Evolutionary conservation across 2,888 invertebrate genomes (phyloP).

Genomic region (Panzeria rudis): DNA sequence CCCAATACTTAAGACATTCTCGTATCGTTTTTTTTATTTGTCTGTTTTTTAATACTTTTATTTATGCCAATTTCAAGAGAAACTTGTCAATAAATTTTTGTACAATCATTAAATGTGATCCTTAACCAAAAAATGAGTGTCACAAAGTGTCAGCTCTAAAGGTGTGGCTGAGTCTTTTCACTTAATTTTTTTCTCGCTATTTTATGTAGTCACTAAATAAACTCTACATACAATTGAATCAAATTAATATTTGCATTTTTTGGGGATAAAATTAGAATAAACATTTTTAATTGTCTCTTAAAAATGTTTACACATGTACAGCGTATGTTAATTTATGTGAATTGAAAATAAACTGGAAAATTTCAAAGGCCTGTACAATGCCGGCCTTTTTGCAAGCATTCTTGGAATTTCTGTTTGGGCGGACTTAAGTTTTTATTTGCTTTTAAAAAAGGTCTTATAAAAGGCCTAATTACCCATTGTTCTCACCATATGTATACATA

Average conservation of each 20-base stretch:
- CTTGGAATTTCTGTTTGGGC: neutral
- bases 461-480: no score
- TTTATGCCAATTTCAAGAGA: slow-evolving; percentile 36
- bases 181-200: slow-evolving; percentile 7
- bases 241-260: slow-evolving; percentile 56
- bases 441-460: neutral
- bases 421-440: neutral
- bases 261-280: slow-evolving; percentile 42
- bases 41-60: slow-evolving; percentile 11
- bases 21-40: slow-evolving; percentile 15
- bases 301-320: neutral
- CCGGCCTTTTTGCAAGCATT: neutral
- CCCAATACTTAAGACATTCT: neutral
- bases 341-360: neutral
- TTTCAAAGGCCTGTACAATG: neutral
- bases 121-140: slow-evolving; percentile 62
- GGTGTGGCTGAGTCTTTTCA: slow-evolving; percentile 53
- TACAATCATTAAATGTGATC: slow-evolving; percentile 64
- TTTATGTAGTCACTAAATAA: slow-evolving; percentile 24
- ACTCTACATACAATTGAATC: slow-evolving; percentile 18
- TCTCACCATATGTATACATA: neutral
- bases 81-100: slow-evolving; percentile 62
- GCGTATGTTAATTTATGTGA: neutral
- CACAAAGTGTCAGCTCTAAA: slow-evolving; percentile 50
- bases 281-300: slow-evolving; percentile 40